Evolutionary conservation across 2,113 vertebrate species (phyloP).

Genomic region (Cariama cristata): DNA sequence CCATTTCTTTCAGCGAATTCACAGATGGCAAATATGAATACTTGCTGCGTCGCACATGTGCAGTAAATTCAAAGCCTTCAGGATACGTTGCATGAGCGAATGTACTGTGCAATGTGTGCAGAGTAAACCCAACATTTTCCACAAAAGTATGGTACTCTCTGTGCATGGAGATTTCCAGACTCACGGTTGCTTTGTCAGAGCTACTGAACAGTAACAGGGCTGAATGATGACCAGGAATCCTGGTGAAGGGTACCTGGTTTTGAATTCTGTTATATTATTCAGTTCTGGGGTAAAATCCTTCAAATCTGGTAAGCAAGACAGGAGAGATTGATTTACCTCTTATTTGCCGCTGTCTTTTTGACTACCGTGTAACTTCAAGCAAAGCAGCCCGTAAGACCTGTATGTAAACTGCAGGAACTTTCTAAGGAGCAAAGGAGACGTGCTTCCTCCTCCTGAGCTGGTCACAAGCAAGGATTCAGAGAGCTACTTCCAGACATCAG

Average conservation of each 20-base stretch:
- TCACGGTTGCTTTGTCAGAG: neutral
- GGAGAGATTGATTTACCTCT: neutral
- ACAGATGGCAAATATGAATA: neutral
- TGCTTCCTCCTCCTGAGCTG: neutral
- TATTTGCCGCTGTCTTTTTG: neutral
- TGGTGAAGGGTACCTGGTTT: fast-evolving
- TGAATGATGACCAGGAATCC: neutral
- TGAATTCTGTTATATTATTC: neutral
- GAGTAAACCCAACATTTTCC: neutral
- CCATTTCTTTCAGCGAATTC: neutral
- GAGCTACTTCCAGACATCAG: neutral
- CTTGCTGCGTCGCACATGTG: fast-evolving
- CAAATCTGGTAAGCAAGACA: neutral
- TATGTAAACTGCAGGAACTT: neutral
- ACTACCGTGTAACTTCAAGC: neutral
- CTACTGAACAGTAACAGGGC: neutral
- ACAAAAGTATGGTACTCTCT: neutral
- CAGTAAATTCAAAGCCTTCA: neutral
- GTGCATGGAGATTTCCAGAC: neutral
- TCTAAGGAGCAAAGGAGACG: neutral
- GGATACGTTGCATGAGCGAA: neutral
- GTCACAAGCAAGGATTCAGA: neutral
- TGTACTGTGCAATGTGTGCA: neutral
- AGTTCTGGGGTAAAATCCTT: neutral
- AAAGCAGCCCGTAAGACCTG: neutral